Base-by-base conservation (phyloP, 1,140 invertebrate species). In the Drosophila parabipectinata region DNA sequence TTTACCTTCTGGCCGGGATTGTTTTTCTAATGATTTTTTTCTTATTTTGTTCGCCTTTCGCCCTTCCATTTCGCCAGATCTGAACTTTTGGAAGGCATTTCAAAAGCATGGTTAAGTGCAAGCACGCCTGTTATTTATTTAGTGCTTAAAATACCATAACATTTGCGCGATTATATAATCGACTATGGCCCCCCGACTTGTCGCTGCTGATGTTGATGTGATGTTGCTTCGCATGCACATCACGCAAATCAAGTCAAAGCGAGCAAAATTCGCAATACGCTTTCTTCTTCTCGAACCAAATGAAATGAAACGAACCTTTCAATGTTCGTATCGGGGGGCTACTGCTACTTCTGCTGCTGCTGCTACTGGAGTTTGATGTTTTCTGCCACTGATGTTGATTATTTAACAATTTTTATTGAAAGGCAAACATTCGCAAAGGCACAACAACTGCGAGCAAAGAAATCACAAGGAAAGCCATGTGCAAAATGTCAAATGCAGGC, bases 401-500 rank as follows among this genome's bases (percentile, higher is more conserved):
- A 87, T 87, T 88, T 83, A 87, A 87, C 82, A 77, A 85, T 72
- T 87, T 85, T 78, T 82, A 88, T 88, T 87, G 82, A 87, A 87
- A 87, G 82, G 63, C 81, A 79, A 88, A 82, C 68, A 81, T 37
- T 37, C 74, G 82, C 78, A 41, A 3, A 15, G 8, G 82, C 69
- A 67, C 74, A 63, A 75, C 79, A 63, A 77, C 55, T 74, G 79
- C 47, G 64, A 64, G 55, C 62, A 50, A 63, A 71, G 58, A 62
- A 66, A 87, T 61, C 75, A 57, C 69, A 73, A 88, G 80, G 79
- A 87, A 87, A 88, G 83, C 71, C 80, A 87, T 87, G 82, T 88
- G 66, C 75, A 68, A 87, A 87, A 87, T 87, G 82, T 87, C 82
- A 87, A 87, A 88, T 87, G 83, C 83, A 88, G 66, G 34, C 59